Conservation (phyloP, 1,140 invertebrate genomes). For the Agrilus planipennis region DNA sequence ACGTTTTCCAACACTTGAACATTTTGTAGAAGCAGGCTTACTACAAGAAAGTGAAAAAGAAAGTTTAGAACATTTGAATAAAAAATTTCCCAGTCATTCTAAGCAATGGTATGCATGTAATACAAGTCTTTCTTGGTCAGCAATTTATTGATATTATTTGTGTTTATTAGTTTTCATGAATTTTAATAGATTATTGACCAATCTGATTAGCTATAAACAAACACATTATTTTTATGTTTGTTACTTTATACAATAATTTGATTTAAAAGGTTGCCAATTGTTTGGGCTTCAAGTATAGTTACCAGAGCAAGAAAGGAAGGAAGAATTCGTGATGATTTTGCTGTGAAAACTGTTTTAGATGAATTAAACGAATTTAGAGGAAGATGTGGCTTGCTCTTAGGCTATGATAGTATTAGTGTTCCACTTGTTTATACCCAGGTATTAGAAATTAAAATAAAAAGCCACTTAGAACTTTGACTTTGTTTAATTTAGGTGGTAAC, state of each 20-base stretch:
- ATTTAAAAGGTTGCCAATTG: constrained; percentile 61
- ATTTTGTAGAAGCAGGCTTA: constrained; percentile 63
- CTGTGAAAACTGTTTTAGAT: constrained; percentile 81
- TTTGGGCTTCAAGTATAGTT: constrained; percentile 85
- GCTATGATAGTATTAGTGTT: constrained; percentile 85
- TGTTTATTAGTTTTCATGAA: not conserved
- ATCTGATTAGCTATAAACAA: not conserved
- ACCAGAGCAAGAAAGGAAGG: constrained; percentile 80
- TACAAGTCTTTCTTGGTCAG: too few species aligned
- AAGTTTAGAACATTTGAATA: constrained; percentile 53
- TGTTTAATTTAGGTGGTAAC: constrained; percentile 70
- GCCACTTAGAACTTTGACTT: too few species aligned
- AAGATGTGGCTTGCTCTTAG: constrained; percentile 65
- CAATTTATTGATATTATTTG: constrained; percentile 3
- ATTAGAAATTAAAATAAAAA: constrained; percentile 12
- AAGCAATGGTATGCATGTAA: constrained; percentile 58
- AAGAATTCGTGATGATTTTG: constrained; percentile 83
- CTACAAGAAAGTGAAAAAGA: constrained; percentile 57
- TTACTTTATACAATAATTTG: not conserved
- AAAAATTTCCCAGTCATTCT: constrained; percentile 58
- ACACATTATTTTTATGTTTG: not conserved
- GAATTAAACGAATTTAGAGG: constrained; percentile 81
- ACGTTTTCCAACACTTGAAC: constrained; percentile 65
- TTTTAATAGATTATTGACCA: not conserved
- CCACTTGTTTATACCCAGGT: constrained; percentile 90